Base-by-base conservation (phyloP, 2,113 vertebrate species). In the Daphoenositta chrysoptera region DNA sequence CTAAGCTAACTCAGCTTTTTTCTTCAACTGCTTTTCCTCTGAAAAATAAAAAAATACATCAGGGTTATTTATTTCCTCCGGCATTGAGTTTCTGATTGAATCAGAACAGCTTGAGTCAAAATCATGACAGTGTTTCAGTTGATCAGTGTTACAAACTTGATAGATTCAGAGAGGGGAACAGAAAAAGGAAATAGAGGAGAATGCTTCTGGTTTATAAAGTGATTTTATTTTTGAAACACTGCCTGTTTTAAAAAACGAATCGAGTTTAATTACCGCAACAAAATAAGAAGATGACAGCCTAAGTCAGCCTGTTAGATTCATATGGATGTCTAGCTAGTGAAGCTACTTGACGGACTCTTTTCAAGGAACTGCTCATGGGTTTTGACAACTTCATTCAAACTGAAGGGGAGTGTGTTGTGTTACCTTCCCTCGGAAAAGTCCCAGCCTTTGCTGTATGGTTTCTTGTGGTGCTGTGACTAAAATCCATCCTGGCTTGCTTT, bases 361-460 rank as follows among this genome's bases (percentile, higher is more conserved):
- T 78, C 85, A 78, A 78, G 28, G 37, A 93, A 3, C 58, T 63
- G n/a, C 44, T 75, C 24, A 2, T 48, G 47, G 31, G 3, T 84
- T 92, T 94, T 93, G 76, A 90, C 51, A 71, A 31, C 75, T 95
- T 92, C 28, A 75, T 94, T 88, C 47, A 68, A 50, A 78, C 39
- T 10, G 5, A 70, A 76, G 44, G 22, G 37, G 18, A 78, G 6
- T 4, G 14, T 47, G 40, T 50, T 87, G 42, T 31, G 21, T 91
- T 94, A 33, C 40, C n/a, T 90, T 85, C 58, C 23, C 28, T 86
- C 20, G 3, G 64, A 94, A 78, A 90, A 89, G 81, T 79, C 44
- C 31, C 44, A 48, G 44, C 56, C 81, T 84, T 87, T 57, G 58
- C 57, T 85, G 3, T 33, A 3, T 45, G 57, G 31, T 54, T 80